Evolutionary conservation across 1,140 invertebrate species (phyloP).

Genomic region (Ips nitidus): DNA sequence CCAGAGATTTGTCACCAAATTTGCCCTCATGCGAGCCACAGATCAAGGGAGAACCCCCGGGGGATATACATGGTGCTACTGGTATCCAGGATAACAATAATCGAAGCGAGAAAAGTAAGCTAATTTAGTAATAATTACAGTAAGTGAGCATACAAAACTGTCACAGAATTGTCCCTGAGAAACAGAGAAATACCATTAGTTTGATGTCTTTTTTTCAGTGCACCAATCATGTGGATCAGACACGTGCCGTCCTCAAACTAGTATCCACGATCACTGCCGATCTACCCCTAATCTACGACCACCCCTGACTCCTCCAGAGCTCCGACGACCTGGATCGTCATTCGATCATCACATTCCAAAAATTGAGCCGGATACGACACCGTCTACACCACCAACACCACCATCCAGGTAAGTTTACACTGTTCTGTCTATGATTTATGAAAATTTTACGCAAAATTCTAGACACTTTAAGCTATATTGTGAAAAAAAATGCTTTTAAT

Average conservation of each 20-base stretch:
- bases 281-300: slow-evolving; percentile 18
- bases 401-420: slow-evolving; percentile 38
- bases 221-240: slow-evolving; percentile 50
- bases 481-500: no score
- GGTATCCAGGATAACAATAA: slow-evolving; percentile 31
- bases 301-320: slow-evolving; percentile 42
- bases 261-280: slow-evolving; percentile 11
- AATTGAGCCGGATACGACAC: slow-evolving; percentile 55
- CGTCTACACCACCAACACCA: slow-evolving; percentile 50
- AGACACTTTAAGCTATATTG: no score
- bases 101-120: slow-evolving; percentile 30
- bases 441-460: no score
- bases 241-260: slow-evolving; percentile 42
- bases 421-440: slow-evolving; percentile 55
- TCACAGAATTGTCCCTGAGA: no score
- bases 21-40: slow-evolving; percentile 60
- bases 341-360: slow-evolving; percentile 57
- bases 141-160: background rate
- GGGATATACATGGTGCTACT: slow-evolving; percentile 20
- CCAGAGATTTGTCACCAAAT: slow-evolving; percentile 70
- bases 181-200: no score
- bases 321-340: slow-evolving; percentile 44
- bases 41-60: slow-evolving; percentile 59
- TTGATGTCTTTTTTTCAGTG: no score
- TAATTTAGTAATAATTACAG: background rate